Conservation (phyloP, 2,888 invertebrate genomes). For the Rhamphomyia laevipes region DNA sequence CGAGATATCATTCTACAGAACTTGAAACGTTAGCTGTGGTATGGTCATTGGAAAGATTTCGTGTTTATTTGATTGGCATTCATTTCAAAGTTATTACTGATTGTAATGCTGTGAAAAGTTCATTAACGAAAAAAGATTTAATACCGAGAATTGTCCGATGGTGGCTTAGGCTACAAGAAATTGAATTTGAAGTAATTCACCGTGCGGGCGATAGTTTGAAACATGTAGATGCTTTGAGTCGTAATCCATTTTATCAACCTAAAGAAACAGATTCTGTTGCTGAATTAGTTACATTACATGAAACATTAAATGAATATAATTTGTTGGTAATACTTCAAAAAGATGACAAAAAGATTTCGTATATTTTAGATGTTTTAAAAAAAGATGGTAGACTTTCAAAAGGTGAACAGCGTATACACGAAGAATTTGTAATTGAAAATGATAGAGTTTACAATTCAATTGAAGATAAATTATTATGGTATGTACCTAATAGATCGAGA, state of each 20-base stretch:
- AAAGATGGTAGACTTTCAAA: not conserved
- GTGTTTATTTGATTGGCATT: constrained; percentile 21
- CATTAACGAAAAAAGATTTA: too few relatives aligned
- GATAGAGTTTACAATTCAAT: constrained; percentile 14
- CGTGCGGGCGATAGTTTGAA: constrained; percentile 9
- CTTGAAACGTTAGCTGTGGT: constrained; percentile 26
- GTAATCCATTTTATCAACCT: too few relatives aligned
- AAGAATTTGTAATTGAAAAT: constrained; percentile 12
- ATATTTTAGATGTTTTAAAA: constrained; percentile 1
- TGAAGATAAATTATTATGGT: constrained; percentile 12
- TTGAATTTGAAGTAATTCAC: constrained; percentile 18
- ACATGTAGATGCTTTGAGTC: constrained; percentile 11
- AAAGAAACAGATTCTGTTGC: not conserved
- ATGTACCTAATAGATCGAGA: constrained; percentile 14
- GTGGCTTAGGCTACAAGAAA: too few relatives aligned
- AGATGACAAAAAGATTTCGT: constrained; percentile 4
- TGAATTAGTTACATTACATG: constrained; percentile 3
- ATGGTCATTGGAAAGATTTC: too few relatives aligned
- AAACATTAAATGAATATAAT: constrained; percentile 1
- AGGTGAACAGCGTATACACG: constrained; percentile 6
- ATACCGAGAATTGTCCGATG: too few relatives aligned
- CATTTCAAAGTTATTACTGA: constrained; percentile 21
- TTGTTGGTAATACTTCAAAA: constrained; percentile 8
- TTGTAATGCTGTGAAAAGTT: constrained; percentile 8
- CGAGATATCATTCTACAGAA: too few relatives aligned